phyloP scores from a whole-genome alignment of 2,797 vertebrate species.

The Meriones psammophilus region DNA sequence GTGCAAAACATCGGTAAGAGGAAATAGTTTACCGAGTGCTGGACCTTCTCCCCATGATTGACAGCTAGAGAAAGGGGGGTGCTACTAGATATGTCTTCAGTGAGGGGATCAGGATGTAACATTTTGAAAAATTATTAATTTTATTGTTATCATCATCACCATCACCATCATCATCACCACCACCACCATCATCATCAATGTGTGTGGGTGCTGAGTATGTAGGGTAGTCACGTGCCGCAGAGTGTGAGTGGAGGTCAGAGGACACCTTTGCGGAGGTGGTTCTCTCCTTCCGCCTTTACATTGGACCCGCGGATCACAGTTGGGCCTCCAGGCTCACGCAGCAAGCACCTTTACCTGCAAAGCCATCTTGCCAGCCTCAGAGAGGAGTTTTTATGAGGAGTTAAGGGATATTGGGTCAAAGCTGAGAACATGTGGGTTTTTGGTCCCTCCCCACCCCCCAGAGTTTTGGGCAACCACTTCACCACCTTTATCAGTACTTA shows the following conservation, averaged over 20 bases:
- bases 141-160: background rate
- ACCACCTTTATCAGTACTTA: background rate
- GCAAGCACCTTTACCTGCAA: background rate
- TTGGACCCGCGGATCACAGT: accelerated
- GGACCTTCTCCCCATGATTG: background rate
- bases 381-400: background rate
- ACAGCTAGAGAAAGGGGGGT: background rate
- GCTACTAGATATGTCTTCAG: background rate
- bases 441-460: no score
- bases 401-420: background rate
- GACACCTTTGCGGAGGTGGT: background rate
- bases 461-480: background rate
- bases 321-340: no score
- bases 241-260: background rate
- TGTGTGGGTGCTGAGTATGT: background rate
- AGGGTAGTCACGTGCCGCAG: background rate
- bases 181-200: no score
- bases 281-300: background rate
- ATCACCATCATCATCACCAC: no score
- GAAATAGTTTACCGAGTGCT: background rate
- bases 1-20: background rate
- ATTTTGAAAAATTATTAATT: background rate
- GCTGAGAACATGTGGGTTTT: background rate
- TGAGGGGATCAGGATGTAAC: background rate
- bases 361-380: background rate